These are phyloP conservation scores for Ganaspis brasiliensis DNA, from an alignment of 2,888 invertebrate species.

Conservation along the genomic window DNA sequence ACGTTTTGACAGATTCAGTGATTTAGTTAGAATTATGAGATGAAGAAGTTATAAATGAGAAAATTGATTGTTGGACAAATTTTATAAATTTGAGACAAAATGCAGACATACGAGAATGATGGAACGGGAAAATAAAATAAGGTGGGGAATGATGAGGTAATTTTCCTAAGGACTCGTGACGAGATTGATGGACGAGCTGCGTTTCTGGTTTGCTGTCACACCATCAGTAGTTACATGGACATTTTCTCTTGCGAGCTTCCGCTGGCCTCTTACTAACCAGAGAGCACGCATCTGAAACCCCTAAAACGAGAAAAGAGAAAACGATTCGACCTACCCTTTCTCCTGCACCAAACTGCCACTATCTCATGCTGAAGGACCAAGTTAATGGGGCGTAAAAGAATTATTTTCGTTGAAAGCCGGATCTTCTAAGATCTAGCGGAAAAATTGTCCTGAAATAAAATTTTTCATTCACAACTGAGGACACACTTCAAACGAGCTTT, in stretches of 20 bases:
- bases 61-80: too few relatives aligned
- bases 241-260: conserved; percentile 18
- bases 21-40: too few relatives aligned
- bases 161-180: not conserved
- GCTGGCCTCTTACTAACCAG: conserved; percentile 22
- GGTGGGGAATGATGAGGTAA: not conserved
- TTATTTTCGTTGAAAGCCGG: conserved; percentile 33
- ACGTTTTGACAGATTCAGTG: too few relatives aligned
- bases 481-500: conserved; percentile 14
- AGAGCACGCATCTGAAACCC: conserved; percentile 24
- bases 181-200: conserved; percentile 32
- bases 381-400: conserved; percentile 35
- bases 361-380: conserved; percentile 33
- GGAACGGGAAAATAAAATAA: not conserved
- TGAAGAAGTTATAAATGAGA: too few relatives aligned
- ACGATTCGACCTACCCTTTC: conserved; percentile 30
- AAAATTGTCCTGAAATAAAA: conserved; percentile 9
- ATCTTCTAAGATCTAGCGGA: conserved; percentile 10
- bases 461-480: conserved; percentile 17
- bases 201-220: conserved; percentile 29
- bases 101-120: not conserved
- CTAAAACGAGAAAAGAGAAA: conserved; percentile 11
- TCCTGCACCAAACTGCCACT: conserved; percentile 9
- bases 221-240: conserved; percentile 26
- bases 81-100: too few relatives aligned